Evolutionary conservation across 2,888 invertebrate genomes (phyloP), one percentile per base, ranked within the genome.

Genomic region (Nomada goodeniana): DNA sequence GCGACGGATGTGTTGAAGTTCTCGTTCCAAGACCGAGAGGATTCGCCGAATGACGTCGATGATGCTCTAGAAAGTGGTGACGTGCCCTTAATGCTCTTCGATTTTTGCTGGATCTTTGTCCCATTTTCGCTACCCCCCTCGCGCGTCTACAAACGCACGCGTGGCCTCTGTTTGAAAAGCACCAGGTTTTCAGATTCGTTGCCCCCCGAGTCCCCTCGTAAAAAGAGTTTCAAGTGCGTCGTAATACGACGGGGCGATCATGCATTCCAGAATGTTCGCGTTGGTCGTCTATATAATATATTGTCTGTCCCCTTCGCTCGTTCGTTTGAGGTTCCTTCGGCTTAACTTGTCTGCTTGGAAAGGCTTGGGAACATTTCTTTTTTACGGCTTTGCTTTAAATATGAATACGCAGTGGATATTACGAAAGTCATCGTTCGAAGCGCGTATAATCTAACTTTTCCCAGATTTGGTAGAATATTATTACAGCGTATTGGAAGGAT

Each of bases 201-300:
- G 18, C 57, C 3, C 36, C 3, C 36, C 60, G 60, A 81, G 69
- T 53, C 57, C 59, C 47, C 73, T 70, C 77, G 64, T 74, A 50
- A 69, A 76, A 72, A 74, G 67, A 69, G 26, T 77, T 77, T 70
- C 73, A 70, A 82, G 73, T 70, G 52, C 77, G 70, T 82, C 73
- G 61, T 77, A 77, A 82, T 70, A 59, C 70, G 75, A 80, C 53
- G 55, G 73, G 18, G 79, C 65, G 71, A 53, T 72, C 72, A 50
- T 67, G 67, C 52, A 42, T 52, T 57, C 29, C 50, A 68, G 71
- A 81, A 80, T 80, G 63, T 67, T 67, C 76, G 42, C 47, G 68
- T 47, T 61, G 70, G 76, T 76, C 81, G 67, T 60, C 67, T 36
- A 70, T 67, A 74, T 82, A 42, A 47, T 78, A 60, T 63, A 60